Percentiles rank a stretch among this genome's conserved stretches.
These are phyloP conservation scores for Fukomys damarensis DNA, from an alignment of 2,113 vertebrate genomes.

Conservation along the genomic window DNA sequence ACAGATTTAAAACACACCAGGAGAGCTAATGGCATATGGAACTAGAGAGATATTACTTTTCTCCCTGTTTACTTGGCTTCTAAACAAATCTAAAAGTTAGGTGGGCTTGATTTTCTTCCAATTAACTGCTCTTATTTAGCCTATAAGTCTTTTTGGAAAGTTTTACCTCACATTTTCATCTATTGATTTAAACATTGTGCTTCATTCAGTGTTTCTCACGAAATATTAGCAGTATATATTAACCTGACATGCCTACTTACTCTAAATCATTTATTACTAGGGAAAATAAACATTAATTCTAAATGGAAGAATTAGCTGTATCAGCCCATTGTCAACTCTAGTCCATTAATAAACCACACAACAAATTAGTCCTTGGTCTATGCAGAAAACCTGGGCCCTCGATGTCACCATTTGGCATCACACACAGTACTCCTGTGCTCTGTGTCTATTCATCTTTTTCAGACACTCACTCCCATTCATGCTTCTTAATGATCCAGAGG, in stretches of 20 bases:
- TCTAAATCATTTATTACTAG: conserved; percentile 62
- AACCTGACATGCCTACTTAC: conserved; percentile 35
- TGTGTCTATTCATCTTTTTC: conserved; percentile 35
- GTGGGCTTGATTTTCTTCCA: conserved; percentile 63
- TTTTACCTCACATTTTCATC: conserved; percentile 58
- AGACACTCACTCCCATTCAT: not conserved
- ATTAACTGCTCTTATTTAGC: conserved; percentile 58
- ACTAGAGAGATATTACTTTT: conserved; percentile 28
- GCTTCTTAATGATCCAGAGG: conserved; percentile 61
- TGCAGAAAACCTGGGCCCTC: not conserved
- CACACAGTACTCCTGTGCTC: not conserved
- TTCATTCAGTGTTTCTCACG: conserved; percentile 55
- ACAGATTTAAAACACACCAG: not conserved
- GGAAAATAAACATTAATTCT: conserved; percentile 66
- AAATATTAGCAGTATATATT: conserved; percentile 69
- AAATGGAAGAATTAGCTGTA: conserved; percentile 63
- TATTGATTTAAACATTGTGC: conserved; percentile 62
- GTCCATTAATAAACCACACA: conserved; percentile 56
- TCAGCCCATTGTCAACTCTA: conserved; percentile 57
- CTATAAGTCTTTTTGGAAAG: conserved; percentile 59
- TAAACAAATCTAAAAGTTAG: conserved; percentile 58
- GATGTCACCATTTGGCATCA: not conserved
- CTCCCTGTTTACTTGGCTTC: conserved; percentile 40
- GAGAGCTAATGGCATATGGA: not conserved
- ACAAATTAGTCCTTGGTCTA: conserved; percentile 33